Conservation (phyloP, 2,113 vertebrate species). For the Columba livia region DNA sequence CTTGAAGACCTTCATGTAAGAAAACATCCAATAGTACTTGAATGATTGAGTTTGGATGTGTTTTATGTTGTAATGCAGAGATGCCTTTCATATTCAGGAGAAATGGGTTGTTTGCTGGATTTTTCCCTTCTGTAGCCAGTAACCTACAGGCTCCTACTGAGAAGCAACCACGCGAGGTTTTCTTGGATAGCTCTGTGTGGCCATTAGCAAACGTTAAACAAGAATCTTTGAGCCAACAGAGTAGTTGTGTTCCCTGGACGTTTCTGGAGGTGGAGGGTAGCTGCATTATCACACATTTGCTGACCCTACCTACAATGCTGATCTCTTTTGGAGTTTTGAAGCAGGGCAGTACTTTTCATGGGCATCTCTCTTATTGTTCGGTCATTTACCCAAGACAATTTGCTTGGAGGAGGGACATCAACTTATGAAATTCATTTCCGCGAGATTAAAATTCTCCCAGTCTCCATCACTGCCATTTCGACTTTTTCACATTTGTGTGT, state of each 20-base stretch:
- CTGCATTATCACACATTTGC: fast-evolving
- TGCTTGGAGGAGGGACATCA: neutral
- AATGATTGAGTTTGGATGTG: neutral
- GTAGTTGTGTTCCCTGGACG: neutral
- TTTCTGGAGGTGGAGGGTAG: neutral
- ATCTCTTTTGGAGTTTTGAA: neutral
- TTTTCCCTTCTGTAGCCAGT: neutral
- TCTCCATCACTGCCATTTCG: neutral
- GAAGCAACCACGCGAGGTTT: neutral
- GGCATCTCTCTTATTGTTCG: neutral
- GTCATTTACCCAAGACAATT: neutral
- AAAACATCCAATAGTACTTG: neutral
- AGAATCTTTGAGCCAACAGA: neutral
- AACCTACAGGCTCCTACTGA: neutral
- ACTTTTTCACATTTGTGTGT: too few relatives aligned
- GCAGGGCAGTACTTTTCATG: neutral
- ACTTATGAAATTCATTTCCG: neutral
- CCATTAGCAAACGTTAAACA: neutral
- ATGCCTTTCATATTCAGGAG: neutral
- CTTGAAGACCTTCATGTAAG: neutral
- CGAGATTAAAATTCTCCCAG: neutral
- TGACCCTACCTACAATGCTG: neutral
- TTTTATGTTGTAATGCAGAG: neutral
- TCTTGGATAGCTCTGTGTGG: neutral
- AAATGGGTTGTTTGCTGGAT: neutral